phyloP scores from a whole-genome alignment of 2,797 vertebrate genomes.

The Parotocinclus haroldoi region DNA sequence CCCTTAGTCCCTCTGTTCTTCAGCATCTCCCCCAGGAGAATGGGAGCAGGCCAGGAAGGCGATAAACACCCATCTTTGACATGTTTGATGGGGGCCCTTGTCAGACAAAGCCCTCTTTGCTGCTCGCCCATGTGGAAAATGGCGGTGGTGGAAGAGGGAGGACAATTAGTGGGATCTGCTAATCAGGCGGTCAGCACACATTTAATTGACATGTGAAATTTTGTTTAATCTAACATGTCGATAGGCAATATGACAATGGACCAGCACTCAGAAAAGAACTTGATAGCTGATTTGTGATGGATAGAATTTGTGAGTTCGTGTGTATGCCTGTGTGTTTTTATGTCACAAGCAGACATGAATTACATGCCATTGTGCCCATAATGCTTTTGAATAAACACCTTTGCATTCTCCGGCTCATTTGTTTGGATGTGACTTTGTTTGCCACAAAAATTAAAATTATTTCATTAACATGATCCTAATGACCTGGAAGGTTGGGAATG shows the following conservation, averaged over 20 bases:
- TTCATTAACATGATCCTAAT: constrained; percentile 48
- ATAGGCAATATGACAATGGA: constrained; percentile 64
- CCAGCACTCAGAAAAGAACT: constrained; percentile 52
- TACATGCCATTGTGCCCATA: constrained; percentile 61
- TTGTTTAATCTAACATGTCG: constrained; percentile 74
- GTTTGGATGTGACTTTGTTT: constrained; percentile 22
- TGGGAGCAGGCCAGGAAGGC: constrained; percentile 52
- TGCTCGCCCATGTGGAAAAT: constrained; percentile 81
- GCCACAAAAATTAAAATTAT: constrained; percentile 36
- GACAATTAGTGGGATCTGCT: constrained; percentile 77
- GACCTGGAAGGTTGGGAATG: constrained; percentile 50
- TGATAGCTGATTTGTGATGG: constrained; percentile 60
- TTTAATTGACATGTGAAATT: constrained; percentile 79
- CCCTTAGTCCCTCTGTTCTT: constrained; percentile 21
- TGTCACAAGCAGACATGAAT: constrained; percentile 53
- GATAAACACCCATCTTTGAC: constrained; percentile 67
- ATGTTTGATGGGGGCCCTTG: constrained; percentile 61
- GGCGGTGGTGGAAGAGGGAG: constrained; percentile 56
- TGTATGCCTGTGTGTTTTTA: constrained; percentile 43
- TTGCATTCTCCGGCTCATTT: constrained; percentile 17
- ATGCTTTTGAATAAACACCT: constrained; percentile 57
- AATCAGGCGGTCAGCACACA: constrained; percentile 75
- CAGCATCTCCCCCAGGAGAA: constrained; percentile 48
- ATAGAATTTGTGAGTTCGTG: constrained; percentile 60
- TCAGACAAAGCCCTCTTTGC: constrained; percentile 74